Base-by-base conservation (phyloP, 2,113 vertebrate species). In the Nothobranchius kuhntae region DNA sequence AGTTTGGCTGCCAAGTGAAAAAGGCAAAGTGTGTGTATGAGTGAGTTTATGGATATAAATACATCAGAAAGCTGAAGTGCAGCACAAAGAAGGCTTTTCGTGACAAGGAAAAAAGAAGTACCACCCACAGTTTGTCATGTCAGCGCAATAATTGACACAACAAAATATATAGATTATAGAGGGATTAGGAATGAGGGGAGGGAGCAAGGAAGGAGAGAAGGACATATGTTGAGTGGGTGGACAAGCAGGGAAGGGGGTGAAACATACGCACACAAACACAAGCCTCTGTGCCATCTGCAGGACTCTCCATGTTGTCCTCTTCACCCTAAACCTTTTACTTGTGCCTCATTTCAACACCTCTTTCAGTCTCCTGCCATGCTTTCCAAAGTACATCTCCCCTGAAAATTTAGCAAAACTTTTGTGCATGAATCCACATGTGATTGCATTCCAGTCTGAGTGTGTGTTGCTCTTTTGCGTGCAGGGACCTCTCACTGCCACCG, bases 181-280 rank as follows among this genome's bases (percentile, higher is more conserved):
- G 26, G 61, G 71, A 70, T 75, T 74, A 79, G 60, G 59, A 56
- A 70, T 24, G 60, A 80, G 68, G 81, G 80, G 58, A 51, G 66
- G 56, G 66, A 35, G 46, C 13, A 30, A 30, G 30, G 30, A 30
- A 30, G 30, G 30, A 30, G 30, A 30, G 63, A 66, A 71, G 73
- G 85, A 87, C 90, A 91, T 89, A 90, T 87, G 89, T 86, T 89
- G 89, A 90, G 90, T 89, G 87, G 89, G 89, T 77, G 89, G 82
- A 82, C 73, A 78, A 71, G 72, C 82, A 83, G 78, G 75, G 76
- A 73, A 82, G 77, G 73, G 78, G 73, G 80, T 75, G 80, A 40
- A 46, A 79, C 60, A 62, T 80, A 77, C 56, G 53, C 21, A 67
- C 46, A 56, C 61, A 75, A 61, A 78, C 52, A 52, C 69, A 38